Conservation (phyloP, 2,888 invertebrate species). For the Lingula anatina region DNA sequence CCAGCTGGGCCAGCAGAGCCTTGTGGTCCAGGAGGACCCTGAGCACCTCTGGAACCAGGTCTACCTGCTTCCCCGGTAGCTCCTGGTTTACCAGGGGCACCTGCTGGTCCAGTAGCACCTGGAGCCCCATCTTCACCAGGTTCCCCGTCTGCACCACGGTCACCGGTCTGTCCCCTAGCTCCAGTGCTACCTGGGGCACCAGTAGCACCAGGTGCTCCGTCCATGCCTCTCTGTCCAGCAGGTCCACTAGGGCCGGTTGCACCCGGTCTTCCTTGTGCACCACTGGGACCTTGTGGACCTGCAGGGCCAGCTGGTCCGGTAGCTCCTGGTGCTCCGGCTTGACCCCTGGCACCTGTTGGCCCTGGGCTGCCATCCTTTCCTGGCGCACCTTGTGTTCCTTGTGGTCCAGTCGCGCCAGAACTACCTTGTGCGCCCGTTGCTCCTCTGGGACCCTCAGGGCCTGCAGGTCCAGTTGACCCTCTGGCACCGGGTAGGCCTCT, state of each 20-base stretch:
- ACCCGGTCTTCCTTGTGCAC: not conserved
- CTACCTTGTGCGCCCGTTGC: slow-evolving; percentile 1
- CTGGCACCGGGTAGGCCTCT: slow-evolving; percentile 1
- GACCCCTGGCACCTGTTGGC: not conserved
- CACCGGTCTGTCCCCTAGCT: not conserved
- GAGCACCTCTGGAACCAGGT: not conserved
- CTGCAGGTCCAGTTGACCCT: slow-evolving; percentile 6
- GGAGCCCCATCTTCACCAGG: not conserved
- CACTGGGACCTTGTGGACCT: not conserved
- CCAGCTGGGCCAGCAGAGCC: not conserved
- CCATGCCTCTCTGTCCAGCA: not conserved
- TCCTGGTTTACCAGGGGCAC: not conserved
- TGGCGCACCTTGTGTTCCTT: not conserved
- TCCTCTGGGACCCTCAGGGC: slow-evolving; percentile 11
- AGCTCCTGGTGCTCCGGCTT: not conserved
- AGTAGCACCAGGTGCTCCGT: not conserved
- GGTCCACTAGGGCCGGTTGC: not conserved
- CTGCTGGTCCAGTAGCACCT: not conserved
- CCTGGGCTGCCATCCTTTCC: not conserved
- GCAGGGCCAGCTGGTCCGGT: not conserved
- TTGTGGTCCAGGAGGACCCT: not conserved
- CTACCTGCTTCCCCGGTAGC: not conserved
- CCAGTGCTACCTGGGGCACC: not conserved
- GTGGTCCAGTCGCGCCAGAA: not conserved
- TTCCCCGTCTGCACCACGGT: not conserved